Conservation (phyloP, 2,888 invertebrate genomes). For the Dasypogon diadema region DNA sequence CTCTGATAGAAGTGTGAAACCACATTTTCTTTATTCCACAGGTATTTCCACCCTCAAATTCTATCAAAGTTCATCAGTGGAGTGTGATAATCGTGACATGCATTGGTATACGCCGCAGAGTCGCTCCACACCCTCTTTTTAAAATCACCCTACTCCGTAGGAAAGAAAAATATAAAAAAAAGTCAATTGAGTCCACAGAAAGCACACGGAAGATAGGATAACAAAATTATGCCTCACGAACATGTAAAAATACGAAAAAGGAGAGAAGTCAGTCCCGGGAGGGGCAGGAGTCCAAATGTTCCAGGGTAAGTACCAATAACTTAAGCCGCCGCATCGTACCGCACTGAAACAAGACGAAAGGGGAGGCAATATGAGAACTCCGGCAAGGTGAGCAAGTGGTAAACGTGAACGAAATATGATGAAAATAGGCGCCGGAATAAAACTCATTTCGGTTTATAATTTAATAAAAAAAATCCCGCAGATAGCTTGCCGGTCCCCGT, state of each 20-base stretch:
- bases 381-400: conserved; percentile 1
- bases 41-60: conserved; percentile 27
- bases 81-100: conserved; percentile 48
- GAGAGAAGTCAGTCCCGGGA: background rate
- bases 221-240: conserved; percentile 33
- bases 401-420: conserved; percentile 41
- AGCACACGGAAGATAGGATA: conserved; percentile 34
- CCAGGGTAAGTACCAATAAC: conserved; percentile 42
- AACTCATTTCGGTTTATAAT: conserved; percentile 50
- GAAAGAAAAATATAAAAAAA: conserved; percentile 30
- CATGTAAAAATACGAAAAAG: conserved; percentile 37
- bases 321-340: background rate
- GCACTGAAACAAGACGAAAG: background rate
- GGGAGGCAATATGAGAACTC: background rate
- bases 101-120: conserved; percentile 22
- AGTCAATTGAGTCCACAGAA: conserved; percentile 46
- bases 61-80: conserved; percentile 48
- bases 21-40: conserved; percentile 29
- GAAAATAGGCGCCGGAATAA: conserved; percentile 49
- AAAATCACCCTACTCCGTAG: background rate
- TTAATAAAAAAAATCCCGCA: conserved; percentile 42
- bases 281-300: background rate
- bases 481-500: background rate
- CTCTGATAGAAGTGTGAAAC: conserved; percentile 8
- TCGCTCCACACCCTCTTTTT: background rate